Base-by-base conservation (phyloP, 2,888 invertebrate genomes). In the Pseudanteris insignis region DNA sequence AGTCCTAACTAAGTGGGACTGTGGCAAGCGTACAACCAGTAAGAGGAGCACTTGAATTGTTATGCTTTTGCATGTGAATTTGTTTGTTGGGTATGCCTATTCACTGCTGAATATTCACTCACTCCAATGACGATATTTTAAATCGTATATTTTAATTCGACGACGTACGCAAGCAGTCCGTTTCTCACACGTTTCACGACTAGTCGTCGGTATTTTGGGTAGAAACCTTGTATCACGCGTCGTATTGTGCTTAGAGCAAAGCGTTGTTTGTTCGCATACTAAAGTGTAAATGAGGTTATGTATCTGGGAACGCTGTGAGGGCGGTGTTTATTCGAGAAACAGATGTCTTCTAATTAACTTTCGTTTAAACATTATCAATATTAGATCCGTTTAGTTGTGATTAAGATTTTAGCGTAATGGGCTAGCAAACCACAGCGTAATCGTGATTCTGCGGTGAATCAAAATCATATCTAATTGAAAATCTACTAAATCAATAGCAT, bases 1-100 rank as follows among this genome's bases (percentile, higher is more conserved):
- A 62, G 47, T 53, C 47, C 57, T 62, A 57, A 62, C 53, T 43
- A 62, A 53, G 37, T 36, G 51, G 47, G 43, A 51, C 43, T 55
- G 44, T 51, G 33, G 50, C 25, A 61, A 62, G 36, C 44, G 50
- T 36, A 32, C 41, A 46, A 61, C 61, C 51, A 55, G 21, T 40
- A 43, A 61, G 50, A 55, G 48, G 53, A 59, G 40, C 41, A 59
- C 51, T 59, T 40, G 51, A 59, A 59, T 51, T 59, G 59, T 59
- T 59, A 51, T 51, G 59, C 51, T 26, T 51, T 51, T 59, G 59
- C 50, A 59, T 51, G 59, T 46, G 51, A 51, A 51, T 59, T 51
- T 21, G 38, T 24, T 28, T 24, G 6, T 34, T 8, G 50, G 7
- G 29, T 33, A 43, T 25, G 44, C 44, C 38, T 21, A 50, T 44